phyloP scores from a whole-genome alignment of 1,140 invertebrate species.

The Limonius californicus region DNA sequence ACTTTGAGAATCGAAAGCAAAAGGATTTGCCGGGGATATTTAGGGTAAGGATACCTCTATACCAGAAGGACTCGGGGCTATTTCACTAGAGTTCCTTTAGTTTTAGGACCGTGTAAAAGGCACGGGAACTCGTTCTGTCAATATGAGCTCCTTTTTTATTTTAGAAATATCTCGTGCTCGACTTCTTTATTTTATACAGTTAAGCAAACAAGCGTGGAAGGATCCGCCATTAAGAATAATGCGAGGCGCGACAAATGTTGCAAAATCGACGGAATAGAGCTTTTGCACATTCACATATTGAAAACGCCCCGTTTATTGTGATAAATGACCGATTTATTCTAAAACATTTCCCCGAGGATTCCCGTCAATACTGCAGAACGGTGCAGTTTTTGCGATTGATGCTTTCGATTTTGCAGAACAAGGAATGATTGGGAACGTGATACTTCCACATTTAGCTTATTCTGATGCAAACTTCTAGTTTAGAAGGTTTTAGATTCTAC shows the following conservation, averaged over 20 bases:
- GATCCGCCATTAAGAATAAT: background rate
- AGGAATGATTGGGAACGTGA: slow-evolving; percentile 11
- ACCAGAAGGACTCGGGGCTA: background rate
- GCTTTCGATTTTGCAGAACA: background rate
- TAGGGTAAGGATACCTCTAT: background rate
- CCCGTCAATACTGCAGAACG: slow-evolving; percentile 11
- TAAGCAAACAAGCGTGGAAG: background rate
- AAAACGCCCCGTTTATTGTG: slow-evolving; percentile 4
- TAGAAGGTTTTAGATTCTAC: background rate
- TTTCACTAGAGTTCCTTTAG: background rate
- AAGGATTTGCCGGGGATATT: background rate
- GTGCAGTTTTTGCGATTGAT: slow-evolving; percentile 11
- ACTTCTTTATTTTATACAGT: background rate
- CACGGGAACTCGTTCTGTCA: background rate
- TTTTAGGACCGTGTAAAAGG: background rate
- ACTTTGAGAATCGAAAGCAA: background rate
- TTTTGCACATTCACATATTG: background rate
- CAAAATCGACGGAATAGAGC: background rate
- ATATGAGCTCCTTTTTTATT: background rate
- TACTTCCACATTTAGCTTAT: slow-evolving; percentile 11
- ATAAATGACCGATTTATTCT: slow-evolving; percentile 4
- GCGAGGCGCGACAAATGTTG: background rate
- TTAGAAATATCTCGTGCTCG: too few relatives aligned
- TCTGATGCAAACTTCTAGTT: slow-evolving; percentile 5
- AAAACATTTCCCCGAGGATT: background rate